Evolutionary conservation across 2,113 vertebrate species (phyloP).

Genomic region (Pontoporia blainvillei): DNA sequence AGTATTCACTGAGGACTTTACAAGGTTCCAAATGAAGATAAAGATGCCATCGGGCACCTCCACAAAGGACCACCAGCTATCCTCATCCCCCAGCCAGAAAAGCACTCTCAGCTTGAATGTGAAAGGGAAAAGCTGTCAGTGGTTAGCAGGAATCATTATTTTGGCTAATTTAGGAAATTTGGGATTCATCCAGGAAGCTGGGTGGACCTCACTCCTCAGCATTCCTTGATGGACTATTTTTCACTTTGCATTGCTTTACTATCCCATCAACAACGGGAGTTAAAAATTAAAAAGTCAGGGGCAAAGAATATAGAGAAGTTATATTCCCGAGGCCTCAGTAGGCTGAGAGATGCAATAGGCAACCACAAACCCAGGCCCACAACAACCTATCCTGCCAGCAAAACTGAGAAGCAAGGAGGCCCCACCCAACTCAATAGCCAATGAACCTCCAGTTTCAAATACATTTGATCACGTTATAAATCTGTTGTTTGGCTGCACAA

Average conservation of each 20-base stretch:
- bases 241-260: slow-evolving; percentile 13
- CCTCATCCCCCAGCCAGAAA: background rate
- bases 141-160: background rate
- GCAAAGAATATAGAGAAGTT: background rate
- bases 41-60: background rate
- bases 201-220: slow-evolving; percentile 32
- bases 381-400: background rate
- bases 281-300: background rate
- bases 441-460: background rate
- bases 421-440: background rate
- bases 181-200: slow-evolving; percentile 19
- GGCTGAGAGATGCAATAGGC: background rate
- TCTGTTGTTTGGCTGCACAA: slow-evolving; percentile 20
- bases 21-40: background rate
- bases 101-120: background rate
- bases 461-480: background rate
- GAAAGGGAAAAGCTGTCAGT: background rate
- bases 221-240: slow-evolving; percentile 32
- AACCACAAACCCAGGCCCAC: background rate
- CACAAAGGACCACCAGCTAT: background rate
- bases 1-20: background rate
- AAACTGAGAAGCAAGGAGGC: background rate
- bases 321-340: background rate
- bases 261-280: background rate
- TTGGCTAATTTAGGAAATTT: slow-evolving; percentile 30